phyloP scores from a whole-genome alignment of 2,888 invertebrate genomes.

The Aquatica leii region DNA sequence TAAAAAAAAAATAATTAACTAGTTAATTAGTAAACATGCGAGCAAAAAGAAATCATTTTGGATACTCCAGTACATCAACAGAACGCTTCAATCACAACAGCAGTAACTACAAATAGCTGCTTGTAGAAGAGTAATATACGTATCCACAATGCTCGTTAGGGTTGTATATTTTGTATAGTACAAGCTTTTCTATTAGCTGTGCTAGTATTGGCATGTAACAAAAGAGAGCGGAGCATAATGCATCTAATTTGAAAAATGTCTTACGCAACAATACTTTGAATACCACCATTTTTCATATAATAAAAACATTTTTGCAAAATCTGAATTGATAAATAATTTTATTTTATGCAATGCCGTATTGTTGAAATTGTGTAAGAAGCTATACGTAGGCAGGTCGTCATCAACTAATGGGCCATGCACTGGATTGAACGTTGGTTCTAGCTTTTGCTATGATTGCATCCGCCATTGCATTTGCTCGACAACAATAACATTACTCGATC shows the following conservation, averaged over 20 bases:
- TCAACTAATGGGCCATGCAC: conserved; percentile 48
- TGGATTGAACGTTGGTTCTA: conserved; percentile 36
- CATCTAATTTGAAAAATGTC: background rate
- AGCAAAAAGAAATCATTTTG: conserved; percentile 33
- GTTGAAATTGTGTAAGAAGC: conserved; percentile 32
- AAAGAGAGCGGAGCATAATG: conserved; percentile 31
- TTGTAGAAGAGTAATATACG: conserved; percentile 41
- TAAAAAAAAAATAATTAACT: no score
- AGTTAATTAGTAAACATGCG: no score
- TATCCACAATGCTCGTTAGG: conserved; percentile 44
- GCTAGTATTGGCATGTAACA: conserved; percentile 34
- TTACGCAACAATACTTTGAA: background rate
- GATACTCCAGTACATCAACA: conserved; percentile 33
- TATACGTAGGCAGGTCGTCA: conserved; percentile 46
- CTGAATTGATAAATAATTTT: background rate
- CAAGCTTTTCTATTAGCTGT: conserved; percentile 49
- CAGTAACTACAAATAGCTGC: conserved; percentile 47
- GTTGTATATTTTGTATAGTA: conserved; percentile 41
- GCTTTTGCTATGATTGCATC: conserved; percentile 46
- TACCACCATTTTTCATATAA: background rate
- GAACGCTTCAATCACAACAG: conserved; percentile 43
- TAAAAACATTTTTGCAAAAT: conserved; percentile 1
- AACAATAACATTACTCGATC: conserved; percentile 31
- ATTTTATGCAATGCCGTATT: conserved; percentile 27
- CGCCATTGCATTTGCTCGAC: conserved; percentile 39